Conservation (phyloP, 2,888 invertebrate genomes). For the Strigamia transsilvanica region DNA sequence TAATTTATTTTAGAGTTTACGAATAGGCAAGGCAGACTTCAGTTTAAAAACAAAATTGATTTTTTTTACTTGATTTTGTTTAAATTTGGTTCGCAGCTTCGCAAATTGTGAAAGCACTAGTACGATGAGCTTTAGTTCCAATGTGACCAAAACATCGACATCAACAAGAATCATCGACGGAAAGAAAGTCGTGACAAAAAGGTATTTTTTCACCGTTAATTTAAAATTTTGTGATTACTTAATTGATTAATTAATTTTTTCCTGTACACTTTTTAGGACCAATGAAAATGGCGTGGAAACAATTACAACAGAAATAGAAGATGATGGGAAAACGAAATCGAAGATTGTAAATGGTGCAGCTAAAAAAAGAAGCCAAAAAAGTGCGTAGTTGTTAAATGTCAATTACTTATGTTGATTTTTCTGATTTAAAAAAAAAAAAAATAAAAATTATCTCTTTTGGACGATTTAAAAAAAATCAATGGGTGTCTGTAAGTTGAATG, state of each 20-base stretch:
- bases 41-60: too few relatives aligned
- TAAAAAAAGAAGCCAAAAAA: slow-evolving; percentile 57
- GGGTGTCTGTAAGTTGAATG: not conserved
- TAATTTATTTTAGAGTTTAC: not conserved
- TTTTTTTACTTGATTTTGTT: too few relatives aligned
- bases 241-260: slow-evolving; percentile 57
- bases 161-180: slow-evolving; percentile 95
- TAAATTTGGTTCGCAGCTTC: slow-evolving; percentile 54
- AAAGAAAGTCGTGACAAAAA: slow-evolving; percentile 96
- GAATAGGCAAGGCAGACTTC: slow-evolving; percentile 24
- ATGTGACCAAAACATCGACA: slow-evolving; percentile 80
- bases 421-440: slow-evolving; percentile 2
- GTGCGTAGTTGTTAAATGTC: not conserved
- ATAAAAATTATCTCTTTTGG: not conserved
- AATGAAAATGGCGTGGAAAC: slow-evolving; percentile 96
- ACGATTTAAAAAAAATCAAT: not conserved
- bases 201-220: too few relatives aligned
- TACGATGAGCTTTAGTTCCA: slow-evolving; percentile 54
- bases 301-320: slow-evolving; percentile 93
- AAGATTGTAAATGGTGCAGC: slow-evolving; percentile 96
- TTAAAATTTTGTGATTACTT: too few relatives aligned
- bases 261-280: slow-evolving; percentile 84
- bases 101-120: slow-evolving; percentile 54
- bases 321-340: slow-evolving; percentile 93
- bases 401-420: too few relatives aligned